Evolutionary conservation across 2,888 invertebrate genomes (phyloP).

Genomic region (Lymantria monacha): DNA sequence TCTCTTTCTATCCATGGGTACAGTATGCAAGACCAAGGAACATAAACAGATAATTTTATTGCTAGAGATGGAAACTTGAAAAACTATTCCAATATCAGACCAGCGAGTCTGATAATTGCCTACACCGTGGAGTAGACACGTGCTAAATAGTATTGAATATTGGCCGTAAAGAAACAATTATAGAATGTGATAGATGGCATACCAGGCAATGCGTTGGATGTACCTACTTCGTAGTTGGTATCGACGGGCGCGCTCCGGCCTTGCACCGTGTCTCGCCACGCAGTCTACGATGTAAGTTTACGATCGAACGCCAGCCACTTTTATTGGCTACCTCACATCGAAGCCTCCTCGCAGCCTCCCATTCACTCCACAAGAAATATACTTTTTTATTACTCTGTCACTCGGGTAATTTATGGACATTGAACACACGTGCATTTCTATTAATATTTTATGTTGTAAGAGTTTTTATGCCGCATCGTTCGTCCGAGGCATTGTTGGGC

Average conservation of each 20-base stretch:
- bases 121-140: too few relatives aligned
- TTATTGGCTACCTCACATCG: slow-evolving; percentile 80
- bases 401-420: slow-evolving; percentile 81
- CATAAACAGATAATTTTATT: too few relatives aligned
- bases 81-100: too few relatives aligned
- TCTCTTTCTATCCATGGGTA: too few relatives aligned
- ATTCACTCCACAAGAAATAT: slow-evolving; percentile 79
- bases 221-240: slow-evolving; percentile 25
- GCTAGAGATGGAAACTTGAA: too few relatives aligned
- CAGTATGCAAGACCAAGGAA: too few relatives aligned
- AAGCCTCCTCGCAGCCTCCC: slow-evolving; percentile 77
- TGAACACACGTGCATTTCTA: slow-evolving; percentile 82
- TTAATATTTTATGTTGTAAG: slow-evolving; percentile 80
- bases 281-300: slow-evolving; percentile 78
- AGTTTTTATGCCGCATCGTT: slow-evolving; percentile 66
- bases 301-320: slow-evolving; percentile 75
- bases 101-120: too few relatives aligned
- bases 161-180: too few relatives aligned
- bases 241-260: slow-evolving; percentile 37
- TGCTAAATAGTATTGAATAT: too few relatives aligned
- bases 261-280: slow-evolving; percentile 72
- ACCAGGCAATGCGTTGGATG: slow-evolving; percentile 20
- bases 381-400: slow-evolving; percentile 81
- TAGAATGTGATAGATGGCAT: neutral
- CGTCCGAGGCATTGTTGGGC: slow-evolving; percentile 61